Base-by-base conservation (phyloP, 2,797 vertebrate genomes). In the Eulemur coronatus region DNA sequence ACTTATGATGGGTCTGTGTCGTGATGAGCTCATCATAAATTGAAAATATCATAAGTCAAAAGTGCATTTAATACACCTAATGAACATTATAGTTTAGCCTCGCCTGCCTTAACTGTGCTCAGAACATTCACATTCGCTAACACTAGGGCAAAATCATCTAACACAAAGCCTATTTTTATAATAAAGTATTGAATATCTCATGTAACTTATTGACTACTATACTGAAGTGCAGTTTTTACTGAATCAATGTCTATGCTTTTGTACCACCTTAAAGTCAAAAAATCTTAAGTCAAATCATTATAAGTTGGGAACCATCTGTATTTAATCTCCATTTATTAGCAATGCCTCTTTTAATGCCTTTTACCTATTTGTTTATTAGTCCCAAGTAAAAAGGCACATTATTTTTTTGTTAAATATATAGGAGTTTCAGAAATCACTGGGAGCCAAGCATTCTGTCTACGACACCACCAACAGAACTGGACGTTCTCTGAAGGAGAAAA, bases 341-440 rank as follows among this genome's bases (percentile, higher is more conserved):
- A 22, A 67, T 30, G n/a, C 84, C 46, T 35, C 15, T 81, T 69
- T 65, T 38, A 61, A 38, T 38, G 7, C 33, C 18, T 84, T 50
- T 86, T 35, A 48, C 30, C 48, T 61, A 3, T 76, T 26, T 70
- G 26, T 35, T 79, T 43, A n/a, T 63, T 86, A 69, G 48, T 76
- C 78, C 50, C 2, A 50, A 90, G 33, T 22, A 67, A 13, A 94
- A 79, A 95, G 10, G 2, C n/a, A 43, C 15, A 2, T 59, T 87
- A 43, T 75, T 86, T 92, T 96, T 91, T 97, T 82, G 57, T 92
- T 50, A 26, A 80, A 91, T 46, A 13, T 57, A 0, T 89, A 99
- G 99, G 99, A 99, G 95, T 99, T 99, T 98, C 99, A 99, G 98
- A 99, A 99, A 98, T 98, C 99, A 41, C 98, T 99, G 24, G 99